Evolutionary conservation across 2,888 invertebrate species (phyloP), one percentile per base, ranked within the genome.

Genomic region (Athalia circularis): DNA sequence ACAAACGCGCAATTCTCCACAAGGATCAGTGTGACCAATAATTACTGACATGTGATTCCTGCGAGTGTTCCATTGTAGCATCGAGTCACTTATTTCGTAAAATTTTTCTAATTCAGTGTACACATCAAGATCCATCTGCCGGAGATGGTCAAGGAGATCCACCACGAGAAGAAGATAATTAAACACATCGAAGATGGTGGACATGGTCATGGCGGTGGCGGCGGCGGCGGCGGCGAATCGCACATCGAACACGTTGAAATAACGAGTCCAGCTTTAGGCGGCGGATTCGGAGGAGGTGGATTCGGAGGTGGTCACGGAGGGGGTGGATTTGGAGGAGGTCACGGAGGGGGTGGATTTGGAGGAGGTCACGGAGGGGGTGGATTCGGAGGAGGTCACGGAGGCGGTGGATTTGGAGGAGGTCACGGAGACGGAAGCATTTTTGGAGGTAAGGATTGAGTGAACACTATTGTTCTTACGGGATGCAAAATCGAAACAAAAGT

Each of bases 81-180:
- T 59, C 59, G 8, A 59, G 29, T 59, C 47, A 47, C 59, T 72
- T 47, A n/a, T 72, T n/a, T 72, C 72, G 45, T 72, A 59, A 47
- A 57, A 72, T 59, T 72, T 59, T 79, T 54, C 54, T 9, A 45
- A 79, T 80, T 6, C 80, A 88, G 88, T 78, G 88, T 88, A 8
- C 88, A 88, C 61, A 88, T 88, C 79, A 85, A 82, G 65, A 88
- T 88, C 75, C 88, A 88, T 77, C 77, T 88, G 15, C 85, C 87
- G 5, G 79, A 80, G 59, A 29, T 80, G 13, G 50, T 72, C 50
- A 82, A 86, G 57, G 80, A 85, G 45, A 79, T 83, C 7, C 82
- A 86, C 11, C 85, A 87, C 48, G 85, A 87, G 57, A 85, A 86
- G 43, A 85, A 86, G 48, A 81, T 85, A n/a, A 62, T 86, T 5